phyloP scores from a whole-genome alignment of 2,888 invertebrate species.

The Hirtodrosophila cameraria region DNA sequence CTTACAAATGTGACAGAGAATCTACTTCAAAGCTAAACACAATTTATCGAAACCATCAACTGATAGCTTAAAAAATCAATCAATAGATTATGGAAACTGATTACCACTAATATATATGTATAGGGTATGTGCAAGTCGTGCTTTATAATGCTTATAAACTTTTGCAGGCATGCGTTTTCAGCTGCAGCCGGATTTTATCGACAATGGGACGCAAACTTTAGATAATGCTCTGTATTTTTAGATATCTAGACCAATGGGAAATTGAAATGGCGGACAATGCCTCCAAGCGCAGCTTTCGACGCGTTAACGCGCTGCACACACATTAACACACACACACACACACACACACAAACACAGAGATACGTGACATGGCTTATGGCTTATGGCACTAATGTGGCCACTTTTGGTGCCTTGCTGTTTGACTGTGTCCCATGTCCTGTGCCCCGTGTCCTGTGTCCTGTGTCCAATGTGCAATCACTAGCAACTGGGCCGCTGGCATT shows the following conservation, averaged over 20 bases:
- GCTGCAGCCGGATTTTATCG: conserved; percentile 29
- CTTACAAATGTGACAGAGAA: no score
- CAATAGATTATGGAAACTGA: no score
- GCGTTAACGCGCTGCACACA: conserved; percentile 60
- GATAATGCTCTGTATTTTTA: conserved; percentile 36
- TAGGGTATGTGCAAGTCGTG: neutral
- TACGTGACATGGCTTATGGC: conserved; percentile 48
- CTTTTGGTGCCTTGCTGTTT: conserved; percentile 57
- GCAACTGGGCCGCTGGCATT: conserved; percentile 49
- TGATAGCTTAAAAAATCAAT: no score
- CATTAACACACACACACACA: neutral
- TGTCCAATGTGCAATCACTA: conserved; percentile 62
- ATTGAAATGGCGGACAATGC: conserved; percentile 57
- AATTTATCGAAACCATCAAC: no score
- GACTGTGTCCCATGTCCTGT: conserved; percentile 56
- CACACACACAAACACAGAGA: neutral
- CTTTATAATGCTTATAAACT: neutral
- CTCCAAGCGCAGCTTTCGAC: conserved; percentile 70
- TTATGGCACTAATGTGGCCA: conserved; percentile 71
- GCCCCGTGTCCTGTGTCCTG: no score
- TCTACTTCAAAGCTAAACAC: no score
- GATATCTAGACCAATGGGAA: conserved; percentile 35
- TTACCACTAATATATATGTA: no score
- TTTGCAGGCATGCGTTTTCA: conserved; percentile 14
- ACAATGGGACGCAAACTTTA: conserved; percentile 42